Percentiles rank a stretch among this genome's conserved stretches.
phyloP scores from a whole-genome alignment of 2,888 invertebrate species.

The Thalpophila matura region DNA sequence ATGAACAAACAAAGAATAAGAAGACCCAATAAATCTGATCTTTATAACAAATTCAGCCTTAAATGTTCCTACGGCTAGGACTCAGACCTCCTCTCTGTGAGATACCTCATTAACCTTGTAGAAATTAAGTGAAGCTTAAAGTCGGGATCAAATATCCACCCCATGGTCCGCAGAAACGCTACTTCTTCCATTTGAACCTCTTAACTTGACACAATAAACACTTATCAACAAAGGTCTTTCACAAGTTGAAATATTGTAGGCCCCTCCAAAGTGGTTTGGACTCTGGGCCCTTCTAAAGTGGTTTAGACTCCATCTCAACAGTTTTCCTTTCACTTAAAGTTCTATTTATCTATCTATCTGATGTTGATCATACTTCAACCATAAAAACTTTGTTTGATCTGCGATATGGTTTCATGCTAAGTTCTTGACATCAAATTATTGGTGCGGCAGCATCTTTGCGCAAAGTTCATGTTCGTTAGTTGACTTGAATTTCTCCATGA shows the following conservation, averaged over 20 bases:
- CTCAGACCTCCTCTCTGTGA: too few species aligned
- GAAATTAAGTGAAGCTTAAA: background rate
- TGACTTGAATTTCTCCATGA: constrained; percentile 28
- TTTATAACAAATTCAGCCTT: background rate
- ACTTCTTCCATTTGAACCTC: constrained; percentile 10
- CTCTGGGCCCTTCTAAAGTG: constrained; percentile 6
- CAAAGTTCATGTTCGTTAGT: constrained; percentile 22
- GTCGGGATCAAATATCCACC: constrained; percentile 28
- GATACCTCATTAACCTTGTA: background rate
- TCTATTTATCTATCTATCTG: constrained; percentile 20
- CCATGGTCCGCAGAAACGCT: constrained; percentile 2
- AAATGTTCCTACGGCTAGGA: too few species aligned
- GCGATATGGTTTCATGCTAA: constrained; percentile 85
- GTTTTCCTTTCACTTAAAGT: background rate
- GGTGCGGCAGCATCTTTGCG: constrained; percentile 36
- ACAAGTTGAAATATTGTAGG: background rate
- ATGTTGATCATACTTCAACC: constrained; percentile 77
- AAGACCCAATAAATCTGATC: too few species aligned
- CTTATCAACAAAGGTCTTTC: background rate
- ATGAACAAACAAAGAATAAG: too few species aligned
- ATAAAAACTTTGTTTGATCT: constrained; percentile 83
- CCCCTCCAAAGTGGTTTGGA: constrained; percentile 1
- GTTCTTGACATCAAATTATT: constrained; percentile 22
- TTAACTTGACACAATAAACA: constrained; percentile 8
- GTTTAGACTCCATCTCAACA: too few species aligned